These are phyloP conservation scores for Syngnathus acus DNA, from an alignment of 2,797 vertebrate species.

Conservation along the genomic window DNA sequence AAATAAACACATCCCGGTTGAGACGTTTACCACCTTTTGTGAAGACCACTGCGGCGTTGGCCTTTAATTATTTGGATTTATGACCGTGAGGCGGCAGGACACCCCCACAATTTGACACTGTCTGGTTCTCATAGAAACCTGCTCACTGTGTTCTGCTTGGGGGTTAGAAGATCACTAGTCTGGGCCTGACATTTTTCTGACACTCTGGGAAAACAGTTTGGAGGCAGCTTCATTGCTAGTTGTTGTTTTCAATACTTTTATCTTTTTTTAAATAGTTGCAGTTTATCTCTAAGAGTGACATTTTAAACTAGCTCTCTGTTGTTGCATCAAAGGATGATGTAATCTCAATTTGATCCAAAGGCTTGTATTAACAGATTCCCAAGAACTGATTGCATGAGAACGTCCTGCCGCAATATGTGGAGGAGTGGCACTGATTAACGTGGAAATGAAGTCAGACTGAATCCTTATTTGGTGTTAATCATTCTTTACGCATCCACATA, in stretches of 20 bases:
- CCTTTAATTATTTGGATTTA: slow-evolving; percentile 60
- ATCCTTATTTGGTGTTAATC: slow-evolving; percentile 43
- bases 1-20: background rate
- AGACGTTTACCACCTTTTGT: background rate
- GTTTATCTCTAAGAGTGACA: background rate
- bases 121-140: slow-evolving; percentile 33
- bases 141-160: background rate
- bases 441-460: slow-evolving; percentile 44
- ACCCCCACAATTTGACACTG: background rate
- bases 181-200: slow-evolving; percentile 1
- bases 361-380: background rate
- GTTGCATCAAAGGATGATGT: background rate
- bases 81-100: slow-evolving; percentile 11
- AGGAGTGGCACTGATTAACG: slow-evolving; percentile 22
- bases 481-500: slow-evolving; percentile 40
- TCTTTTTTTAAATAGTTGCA: background rate
- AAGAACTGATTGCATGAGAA: background rate
- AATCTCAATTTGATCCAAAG: background rate
- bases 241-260: background rate
- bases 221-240: background rate
- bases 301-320: background rate
- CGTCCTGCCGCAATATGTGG: background rate
- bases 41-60: background rate
- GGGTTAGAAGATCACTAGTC: background rate
- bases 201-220: background rate